Conservation (phyloP, 2,888 invertebrate species). For the Ferrisia virgata region DNA sequence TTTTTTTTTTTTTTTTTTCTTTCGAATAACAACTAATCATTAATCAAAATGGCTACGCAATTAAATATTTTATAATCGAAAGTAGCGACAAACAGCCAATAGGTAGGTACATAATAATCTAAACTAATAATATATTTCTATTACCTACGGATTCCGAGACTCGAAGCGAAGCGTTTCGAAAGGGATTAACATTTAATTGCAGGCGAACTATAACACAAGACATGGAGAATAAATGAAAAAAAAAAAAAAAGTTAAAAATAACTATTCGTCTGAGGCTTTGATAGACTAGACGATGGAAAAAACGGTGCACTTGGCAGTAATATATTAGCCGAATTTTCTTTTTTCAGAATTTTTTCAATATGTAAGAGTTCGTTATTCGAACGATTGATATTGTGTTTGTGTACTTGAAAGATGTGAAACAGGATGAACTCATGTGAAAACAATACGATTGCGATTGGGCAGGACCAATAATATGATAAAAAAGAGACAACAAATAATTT, state of each 20-base stretch:
- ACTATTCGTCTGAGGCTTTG: not conserved
- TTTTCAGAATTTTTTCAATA: too few species aligned
- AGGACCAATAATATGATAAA: too few species aligned
- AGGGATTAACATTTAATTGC: conserved; percentile 24
- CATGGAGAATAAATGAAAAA: not conserved
- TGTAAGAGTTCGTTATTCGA: too few species aligned
- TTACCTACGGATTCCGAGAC: not conserved
- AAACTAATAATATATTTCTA: conserved; percentile 9
- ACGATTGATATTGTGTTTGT: too few species aligned
- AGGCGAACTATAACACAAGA: not conserved
- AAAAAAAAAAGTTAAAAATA: not conserved
- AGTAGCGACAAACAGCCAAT: conserved; percentile 28
- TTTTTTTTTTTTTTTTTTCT: too few species aligned
- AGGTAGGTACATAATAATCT: conserved; percentile 30
- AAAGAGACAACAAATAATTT: too few species aligned
- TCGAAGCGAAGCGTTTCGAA: conserved; percentile 22
- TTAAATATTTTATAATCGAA: conserved; percentile 30
- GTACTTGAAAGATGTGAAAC: too few species aligned
- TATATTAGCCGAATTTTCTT: too few species aligned
- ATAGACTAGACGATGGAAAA: not conserved
- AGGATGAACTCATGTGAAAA: too few species aligned
- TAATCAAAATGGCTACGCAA: conserved; percentile 25
- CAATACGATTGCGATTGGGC: too few species aligned
- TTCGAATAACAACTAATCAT: conserved; percentile 20
- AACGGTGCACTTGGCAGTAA: too few species aligned